A percentile compares a stretch with the other conserved stretches of the same genome.
phyloP scores from a whole-genome alignment of 2,888 invertebrate genomes.

The Sylvicola cinctus region DNA sequence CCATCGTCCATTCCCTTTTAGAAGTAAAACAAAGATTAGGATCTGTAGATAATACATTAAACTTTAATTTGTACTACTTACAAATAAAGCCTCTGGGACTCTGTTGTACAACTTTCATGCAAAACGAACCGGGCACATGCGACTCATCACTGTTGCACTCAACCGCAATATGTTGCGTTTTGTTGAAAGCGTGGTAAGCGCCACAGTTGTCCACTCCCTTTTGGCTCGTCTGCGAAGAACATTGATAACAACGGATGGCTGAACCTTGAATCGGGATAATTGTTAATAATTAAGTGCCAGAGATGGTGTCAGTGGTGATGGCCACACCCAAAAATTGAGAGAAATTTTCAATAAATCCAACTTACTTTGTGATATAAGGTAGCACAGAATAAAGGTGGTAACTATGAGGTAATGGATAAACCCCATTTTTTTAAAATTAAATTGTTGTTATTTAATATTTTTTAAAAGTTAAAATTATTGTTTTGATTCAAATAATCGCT shows the following conservation, averaged over 20 bases:
- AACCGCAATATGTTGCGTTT: slow-evolving; percentile 64
- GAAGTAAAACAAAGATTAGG: too few species aligned
- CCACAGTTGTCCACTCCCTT: slow-evolving; percentile 75
- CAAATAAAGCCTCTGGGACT: slow-evolving; percentile 87
- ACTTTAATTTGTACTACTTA: slow-evolving; percentile 32
- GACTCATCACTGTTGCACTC: slow-evolving; percentile 92
- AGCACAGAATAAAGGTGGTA: too few species aligned
- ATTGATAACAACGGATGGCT: slow-evolving; percentile 60
- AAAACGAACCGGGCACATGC: slow-evolving; percentile 85
- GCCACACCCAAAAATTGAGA: too few species aligned
- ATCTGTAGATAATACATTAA: background rate
- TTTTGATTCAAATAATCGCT: too few species aligned
- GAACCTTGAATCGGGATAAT: slow-evolving; percentile 2
- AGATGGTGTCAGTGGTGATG: too few species aligned
- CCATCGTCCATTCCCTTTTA: slow-evolving; percentile 96
- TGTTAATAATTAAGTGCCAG: slow-evolving; percentile 3
- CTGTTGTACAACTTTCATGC: slow-evolving; percentile 86
- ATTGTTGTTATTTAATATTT: too few species aligned
- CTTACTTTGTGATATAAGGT: too few species aligned
- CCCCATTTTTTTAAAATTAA: too few species aligned
- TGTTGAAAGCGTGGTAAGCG: slow-evolving; percentile 70
- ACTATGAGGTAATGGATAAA: too few species aligned
- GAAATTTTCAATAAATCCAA: too few species aligned
- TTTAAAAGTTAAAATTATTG: too few species aligned
- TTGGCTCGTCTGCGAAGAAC: slow-evolving; percentile 67